Evolutionary conservation across 2,888 invertebrate genomes (phyloP).

Genomic region (Nemotelus pantherinus): DNA sequence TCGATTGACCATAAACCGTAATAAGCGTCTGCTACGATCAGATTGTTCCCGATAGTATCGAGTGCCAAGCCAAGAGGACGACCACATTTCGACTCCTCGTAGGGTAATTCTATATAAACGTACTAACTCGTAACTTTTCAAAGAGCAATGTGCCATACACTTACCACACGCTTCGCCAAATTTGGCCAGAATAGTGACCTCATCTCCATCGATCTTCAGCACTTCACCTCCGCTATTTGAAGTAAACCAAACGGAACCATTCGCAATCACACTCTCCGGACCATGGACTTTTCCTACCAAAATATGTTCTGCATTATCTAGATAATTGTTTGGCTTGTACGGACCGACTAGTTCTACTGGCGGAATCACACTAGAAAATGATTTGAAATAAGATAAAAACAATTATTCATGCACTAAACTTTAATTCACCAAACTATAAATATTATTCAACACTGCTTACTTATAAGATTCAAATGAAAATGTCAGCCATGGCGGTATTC

Average conservation of each 20-base stretch:
- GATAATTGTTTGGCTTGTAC: conserved; percentile 70
- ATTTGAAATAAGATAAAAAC: not conserved
- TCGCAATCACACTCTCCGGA: conserved; percentile 79
- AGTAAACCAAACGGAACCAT: conserved; percentile 80
- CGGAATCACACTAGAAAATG: conserved; percentile 64
- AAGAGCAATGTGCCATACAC: not conserved
- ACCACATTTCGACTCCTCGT: conserved; percentile 87
- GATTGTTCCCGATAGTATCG: conserved; percentile 73
- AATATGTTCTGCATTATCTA: conserved; percentile 76
- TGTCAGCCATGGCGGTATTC: conserved; percentile 76
- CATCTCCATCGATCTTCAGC: conserved; percentile 75
- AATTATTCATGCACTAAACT: not conserved
- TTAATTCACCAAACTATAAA: not conserved
- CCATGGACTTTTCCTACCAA: conserved; percentile 77
- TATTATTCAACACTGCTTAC: conserved; percentile 66
- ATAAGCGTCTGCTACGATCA: conserved; percentile 87
- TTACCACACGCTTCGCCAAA: conserved; percentile 81
- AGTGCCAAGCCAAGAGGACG: conserved; percentile 89
- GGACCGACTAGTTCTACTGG: conserved; percentile 69
- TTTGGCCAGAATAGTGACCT: conserved; percentile 76
- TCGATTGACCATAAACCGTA: conserved; percentile 88
- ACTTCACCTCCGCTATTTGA: conserved; percentile 83
- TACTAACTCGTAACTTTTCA: not conserved
- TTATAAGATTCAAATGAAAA: conserved; percentile 71
- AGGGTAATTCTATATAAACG: conserved; percentile 69